Evolutionary conservation across 1,140 invertebrate genomes (phyloP).

Genomic region (Ceratosolen solmsi): DNA sequence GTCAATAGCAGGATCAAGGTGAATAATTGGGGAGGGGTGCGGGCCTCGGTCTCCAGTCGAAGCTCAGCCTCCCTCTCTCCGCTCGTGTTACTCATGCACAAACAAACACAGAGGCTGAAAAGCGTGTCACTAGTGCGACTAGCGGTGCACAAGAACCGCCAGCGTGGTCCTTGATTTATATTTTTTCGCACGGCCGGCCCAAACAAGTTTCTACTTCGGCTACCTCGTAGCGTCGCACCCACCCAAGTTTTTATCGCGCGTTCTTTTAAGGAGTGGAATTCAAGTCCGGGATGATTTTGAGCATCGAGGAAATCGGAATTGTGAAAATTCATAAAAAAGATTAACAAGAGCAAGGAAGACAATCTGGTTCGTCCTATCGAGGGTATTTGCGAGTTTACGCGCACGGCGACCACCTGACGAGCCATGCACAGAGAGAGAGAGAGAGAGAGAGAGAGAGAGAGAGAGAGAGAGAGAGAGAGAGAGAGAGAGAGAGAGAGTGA

Average conservation of each 20-base stretch:
- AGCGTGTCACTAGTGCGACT: constrained; percentile 52
- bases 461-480: too few species aligned
- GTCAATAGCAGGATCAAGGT: too few species aligned
- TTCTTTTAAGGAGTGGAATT: neutral
- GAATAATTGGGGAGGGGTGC: too few species aligned
- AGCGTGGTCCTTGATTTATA: constrained; percentile 47
- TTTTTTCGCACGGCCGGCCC: constrained; percentile 21
- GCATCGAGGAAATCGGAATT: neutral
- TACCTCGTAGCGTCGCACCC: too few species aligned
- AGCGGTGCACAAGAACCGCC: constrained; percentile 42
- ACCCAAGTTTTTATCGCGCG: neutral
- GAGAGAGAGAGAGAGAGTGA: too few species aligned
- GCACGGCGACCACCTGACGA: constrained; percentile 37
- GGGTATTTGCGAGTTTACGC: neutral
- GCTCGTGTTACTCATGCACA: neutral
- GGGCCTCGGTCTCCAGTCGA: too few species aligned
- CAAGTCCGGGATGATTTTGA: neutral
- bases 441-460: too few species aligned
- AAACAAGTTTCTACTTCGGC: constrained; percentile 14
- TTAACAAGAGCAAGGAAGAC: neutral
- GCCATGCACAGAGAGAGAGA: constrained; percentile 1
- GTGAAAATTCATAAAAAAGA: neutral
- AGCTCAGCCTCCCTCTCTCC: neutral
- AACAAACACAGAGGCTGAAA: neutral
- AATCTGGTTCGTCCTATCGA: neutral